phyloP scores from a whole-genome alignment of 2,888 invertebrate genomes.

The Epirrita christyi region DNA sequence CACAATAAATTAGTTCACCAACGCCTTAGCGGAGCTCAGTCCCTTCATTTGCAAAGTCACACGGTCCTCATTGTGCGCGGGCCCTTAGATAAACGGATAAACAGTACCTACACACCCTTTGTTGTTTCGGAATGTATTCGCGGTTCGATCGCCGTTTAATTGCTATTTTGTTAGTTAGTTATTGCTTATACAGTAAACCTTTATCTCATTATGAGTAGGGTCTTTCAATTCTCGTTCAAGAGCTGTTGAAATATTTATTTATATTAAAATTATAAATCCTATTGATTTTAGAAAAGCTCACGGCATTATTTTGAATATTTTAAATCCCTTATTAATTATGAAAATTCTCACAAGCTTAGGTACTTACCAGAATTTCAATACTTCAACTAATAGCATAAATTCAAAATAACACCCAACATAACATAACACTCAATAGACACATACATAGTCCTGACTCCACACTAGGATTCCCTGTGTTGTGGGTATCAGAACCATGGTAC shows the following conservation, averaged over 20 bases:
- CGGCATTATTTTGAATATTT: background rate
- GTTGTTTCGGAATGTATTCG: slow-evolving; percentile 59
- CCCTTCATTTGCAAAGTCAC: slow-evolving; percentile 71
- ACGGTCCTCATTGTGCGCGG: slow-evolving; percentile 47
- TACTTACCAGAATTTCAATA: no score
- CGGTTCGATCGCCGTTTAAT: slow-evolving; percentile 53
- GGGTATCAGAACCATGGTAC: no score
- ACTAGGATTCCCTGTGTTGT: no score
- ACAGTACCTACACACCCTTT: slow-evolving; percentile 50
- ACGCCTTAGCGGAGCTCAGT: slow-evolving; percentile 47
- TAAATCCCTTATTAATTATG: no score
- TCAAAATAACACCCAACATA: no score
- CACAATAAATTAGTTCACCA: slow-evolving; percentile 62
- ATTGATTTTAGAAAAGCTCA: background rate
- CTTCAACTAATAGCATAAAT: no score
- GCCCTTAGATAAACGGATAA: slow-evolving; percentile 52
- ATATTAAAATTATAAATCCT: slow-evolving; percentile 4
- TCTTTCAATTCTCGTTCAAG: slow-evolving; percentile 22
- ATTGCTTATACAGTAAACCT: slow-evolving; percentile 38
- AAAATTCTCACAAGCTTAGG: no score
- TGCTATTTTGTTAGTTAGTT: slow-evolving; percentile 49
- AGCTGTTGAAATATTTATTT: slow-evolving; percentile 21
- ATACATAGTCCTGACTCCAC: no score
- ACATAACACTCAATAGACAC: no score
- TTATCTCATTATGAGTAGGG: slow-evolving; percentile 33